A percentile compares a stretch with the other conserved stretches of the same genome.
Conservation (phyloP, 2,113 vertebrate species). For the Tricholaema leucomelas region DNA sequence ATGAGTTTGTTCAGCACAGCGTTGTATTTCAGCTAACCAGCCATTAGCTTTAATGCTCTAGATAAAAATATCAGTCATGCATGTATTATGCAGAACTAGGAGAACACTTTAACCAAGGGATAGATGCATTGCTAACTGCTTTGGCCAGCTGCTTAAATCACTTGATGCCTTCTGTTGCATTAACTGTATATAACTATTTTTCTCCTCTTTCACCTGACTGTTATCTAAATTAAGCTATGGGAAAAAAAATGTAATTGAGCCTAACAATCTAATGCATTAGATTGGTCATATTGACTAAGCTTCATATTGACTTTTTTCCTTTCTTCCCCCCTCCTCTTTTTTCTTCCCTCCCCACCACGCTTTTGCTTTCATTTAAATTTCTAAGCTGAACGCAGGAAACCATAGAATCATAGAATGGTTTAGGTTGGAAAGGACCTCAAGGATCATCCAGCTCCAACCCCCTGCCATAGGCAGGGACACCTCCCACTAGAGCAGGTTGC, state of each 20-base stretch:
- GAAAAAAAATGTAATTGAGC: slow-evolving; percentile 81
- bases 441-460: too few species aligned
- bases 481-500: too few species aligned
- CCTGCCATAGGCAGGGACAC: too few species aligned
- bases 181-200: slow-evolving; percentile 79
- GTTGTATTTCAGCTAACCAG: slow-evolving; percentile 39
- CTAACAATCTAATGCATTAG: slow-evolving; percentile 79
- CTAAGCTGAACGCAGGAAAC: not conserved
- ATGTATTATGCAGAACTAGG: not conserved
- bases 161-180: slow-evolving; percentile 78
- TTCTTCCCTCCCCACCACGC: too few species aligned
- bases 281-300: slow-evolving; percentile 74
- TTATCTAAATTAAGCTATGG: slow-evolving; percentile 74
- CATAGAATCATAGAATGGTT: too few species aligned
- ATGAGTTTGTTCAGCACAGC: slow-evolving; percentile 27
- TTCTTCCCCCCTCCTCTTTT: too few species aligned
- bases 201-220: slow-evolving; percentile 75
- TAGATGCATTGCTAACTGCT: slow-evolving; percentile 61
- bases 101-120: slow-evolving; percentile 16
- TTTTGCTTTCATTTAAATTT: slow-evolving; percentile 32
- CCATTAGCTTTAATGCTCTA: slow-evolving; percentile 26
- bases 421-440: too few species aligned
- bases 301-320: slow-evolving; percentile 70
- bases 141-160: slow-evolving; percentile 75
- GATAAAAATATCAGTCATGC: slow-evolving; percentile 38